phyloP scores from a whole-genome alignment of 64 coral and sea anemone genomes.

The Montipora sp. region DNA sequence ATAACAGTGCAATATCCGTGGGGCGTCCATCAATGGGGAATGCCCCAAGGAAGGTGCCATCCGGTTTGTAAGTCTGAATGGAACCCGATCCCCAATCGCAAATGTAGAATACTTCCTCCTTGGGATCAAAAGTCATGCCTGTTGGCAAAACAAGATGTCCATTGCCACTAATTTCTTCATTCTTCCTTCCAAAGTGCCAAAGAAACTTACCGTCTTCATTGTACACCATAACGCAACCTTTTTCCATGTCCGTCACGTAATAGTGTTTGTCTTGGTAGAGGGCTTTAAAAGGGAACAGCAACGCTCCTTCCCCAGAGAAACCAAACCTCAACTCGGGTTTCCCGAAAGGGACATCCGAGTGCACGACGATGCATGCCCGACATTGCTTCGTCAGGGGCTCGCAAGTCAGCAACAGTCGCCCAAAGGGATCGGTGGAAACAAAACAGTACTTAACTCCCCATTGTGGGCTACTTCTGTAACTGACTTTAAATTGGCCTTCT shows the following conservation, averaged over 20 bases:
- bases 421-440: constrained; percentile 59
- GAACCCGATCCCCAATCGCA: constrained; percentile 93
- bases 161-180: constrained; percentile 37
- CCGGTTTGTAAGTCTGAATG: constrained; percentile 80
- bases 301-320: constrained; percentile 37
- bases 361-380: constrained; percentile 82
- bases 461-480: constrained; percentile 69
- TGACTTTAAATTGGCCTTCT: constrained; percentile 80
- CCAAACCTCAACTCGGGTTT: constrained; percentile 92
- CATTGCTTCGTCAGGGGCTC: constrained; percentile 71
- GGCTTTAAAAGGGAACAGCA: constrained; percentile 88
- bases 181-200: constrained; percentile 76
- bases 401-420: constrained; percentile 77
- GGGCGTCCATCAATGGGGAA: constrained; percentile 87
- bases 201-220: constrained; percentile 60
- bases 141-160: constrained; percentile 81
- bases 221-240: constrained; percentile 90
- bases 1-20: constrained; percentile 78
- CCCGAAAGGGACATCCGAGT: constrained; percentile 76
- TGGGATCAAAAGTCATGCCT: constrained; percentile 66
- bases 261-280: constrained; percentile 77
- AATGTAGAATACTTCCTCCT: constrained; percentile 42
- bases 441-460: constrained; percentile 90
- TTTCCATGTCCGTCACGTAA: constrained; percentile 92
- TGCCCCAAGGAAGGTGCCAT: constrained; percentile 60